These are phyloP conservation scores for Paramormyrops hopkinsi DNA, from an alignment of 2,797 vertebrate genomes.

Conservation along the genomic window DNA sequence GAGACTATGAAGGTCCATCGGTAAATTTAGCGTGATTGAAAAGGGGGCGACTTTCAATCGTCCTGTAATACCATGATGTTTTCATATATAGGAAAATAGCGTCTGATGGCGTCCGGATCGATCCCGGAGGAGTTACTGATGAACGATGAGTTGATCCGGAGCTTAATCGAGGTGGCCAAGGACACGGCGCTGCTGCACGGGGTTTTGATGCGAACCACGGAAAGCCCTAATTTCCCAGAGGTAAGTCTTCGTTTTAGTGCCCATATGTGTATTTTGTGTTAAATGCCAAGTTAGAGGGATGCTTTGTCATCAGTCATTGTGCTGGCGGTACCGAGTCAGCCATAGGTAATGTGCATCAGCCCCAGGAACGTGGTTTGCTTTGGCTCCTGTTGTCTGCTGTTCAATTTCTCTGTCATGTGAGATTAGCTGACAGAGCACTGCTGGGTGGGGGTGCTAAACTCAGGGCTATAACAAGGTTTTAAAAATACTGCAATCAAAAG, in stretches of 20 bases:
- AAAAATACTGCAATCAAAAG: background rate
- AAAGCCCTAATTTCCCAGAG: slow-evolving; percentile 68
- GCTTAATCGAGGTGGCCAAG: slow-evolving; percentile 66
- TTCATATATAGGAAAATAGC: slow-evolving; percentile 12
- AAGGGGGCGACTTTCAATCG: background rate
- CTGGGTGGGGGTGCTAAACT: background rate
- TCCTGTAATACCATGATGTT: background rate
- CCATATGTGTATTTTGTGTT: background rate
- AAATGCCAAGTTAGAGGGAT: background rate
- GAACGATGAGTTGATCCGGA: slow-evolving; percentile 52
- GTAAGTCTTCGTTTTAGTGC: slow-evolving; percentile 46
- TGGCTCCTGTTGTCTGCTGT: slow-evolving; percentile 23
- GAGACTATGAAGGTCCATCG: background rate
- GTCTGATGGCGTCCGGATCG: slow-evolving; percentile 46
- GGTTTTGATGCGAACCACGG: slow-evolving; percentile 75
- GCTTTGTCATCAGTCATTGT: background rate
- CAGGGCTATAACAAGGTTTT: background rate
- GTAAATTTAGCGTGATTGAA: background rate
- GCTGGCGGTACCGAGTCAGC: background rate
- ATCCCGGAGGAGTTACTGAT: slow-evolving; percentile 46
- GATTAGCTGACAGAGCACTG: background rate
- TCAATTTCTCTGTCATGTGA: slow-evolving; percentile 20
- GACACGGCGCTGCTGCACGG: slow-evolving; percentile 76
- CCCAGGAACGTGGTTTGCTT: slow-evolving; percentile 42
- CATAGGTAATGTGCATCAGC: slow-evolving; percentile 15